These are phyloP conservation scores for Propsilocerus akamusi DNA, from an alignment of 1,140 invertebrate species.

Conservation along the genomic window DNA sequence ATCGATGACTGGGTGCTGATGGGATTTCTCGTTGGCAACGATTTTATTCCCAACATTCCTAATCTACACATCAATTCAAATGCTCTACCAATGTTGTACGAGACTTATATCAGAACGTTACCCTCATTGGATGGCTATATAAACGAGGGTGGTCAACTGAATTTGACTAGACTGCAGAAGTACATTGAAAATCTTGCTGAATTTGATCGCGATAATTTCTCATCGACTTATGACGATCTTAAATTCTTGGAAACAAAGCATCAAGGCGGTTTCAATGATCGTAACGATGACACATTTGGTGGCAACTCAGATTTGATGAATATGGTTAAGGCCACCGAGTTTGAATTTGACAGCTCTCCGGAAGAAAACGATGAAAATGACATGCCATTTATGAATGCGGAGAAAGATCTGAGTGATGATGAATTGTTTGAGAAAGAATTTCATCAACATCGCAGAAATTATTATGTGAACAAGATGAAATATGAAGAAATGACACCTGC, in stretches of 20 bases:
- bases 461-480: constrained; percentile 81
- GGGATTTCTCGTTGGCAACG: constrained; percentile 92
- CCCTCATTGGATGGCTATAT: constrained; percentile 81
- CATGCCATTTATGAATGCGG: constrained; percentile 22
- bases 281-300: constrained; percentile 28
- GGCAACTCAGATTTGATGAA: constrained; percentile 9
- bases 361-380: constrained; percentile 9
- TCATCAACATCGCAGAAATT: constrained; percentile 67
- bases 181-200: constrained; percentile 61
- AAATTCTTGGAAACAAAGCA: constrained; percentile 70
- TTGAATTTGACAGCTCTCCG: constrained; percentile 2
- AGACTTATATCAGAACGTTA: constrained; percentile 71
- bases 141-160: constrained; percentile 74
- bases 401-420: constrained; percentile 31
- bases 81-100: constrained; percentile 70
- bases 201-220: constrained; percentile 71
- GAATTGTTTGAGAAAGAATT: constrained; percentile 53
- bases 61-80: constrained; percentile 84
- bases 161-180: constrained; percentile 67
- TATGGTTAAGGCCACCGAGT: constrained; percentile 1
- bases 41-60: constrained; percentile 91
- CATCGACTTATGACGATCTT: constrained; percentile 66
- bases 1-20: constrained; percentile 72
- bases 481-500: constrained; percentile 50
- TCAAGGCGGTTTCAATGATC: constrained; percentile 27